Evolutionary conservation across 2,888 invertebrate genomes (phyloP).

Genomic region (Ectobius pallidus): DNA sequence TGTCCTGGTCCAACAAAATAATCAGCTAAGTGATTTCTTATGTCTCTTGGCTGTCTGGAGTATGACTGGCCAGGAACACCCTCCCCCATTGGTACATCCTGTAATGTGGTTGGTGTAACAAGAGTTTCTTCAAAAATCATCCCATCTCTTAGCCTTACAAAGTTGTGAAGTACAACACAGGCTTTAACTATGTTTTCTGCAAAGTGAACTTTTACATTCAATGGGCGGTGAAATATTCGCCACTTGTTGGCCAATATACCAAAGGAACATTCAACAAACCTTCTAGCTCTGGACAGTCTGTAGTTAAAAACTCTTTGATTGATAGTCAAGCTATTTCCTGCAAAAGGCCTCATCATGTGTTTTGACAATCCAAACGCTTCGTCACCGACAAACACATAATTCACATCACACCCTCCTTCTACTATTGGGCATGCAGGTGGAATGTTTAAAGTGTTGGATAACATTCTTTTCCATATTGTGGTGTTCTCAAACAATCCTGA

Average conservation of each 20-base stretch:
- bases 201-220: constrained; percentile 35
- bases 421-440: neutral
- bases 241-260: constrained; percentile 43
- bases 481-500: neutral
- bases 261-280: constrained; percentile 47
- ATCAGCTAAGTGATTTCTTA: no score
- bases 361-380: neutral
- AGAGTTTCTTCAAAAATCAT: constrained; percentile 34
- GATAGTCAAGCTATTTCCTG: constrained; percentile 39
- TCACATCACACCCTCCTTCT: neutral
- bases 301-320: constrained; percentile 45
- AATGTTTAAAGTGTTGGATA: neutral
- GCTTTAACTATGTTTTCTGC: constrained; percentile 14
- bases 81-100: no score
- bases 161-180: constrained; percentile 38
- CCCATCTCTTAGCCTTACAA: constrained; percentile 37
- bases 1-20: no score
- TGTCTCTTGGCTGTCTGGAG: no score
- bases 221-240: constrained; percentile 41
- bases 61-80: no score
- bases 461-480: no score
- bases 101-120: no score
- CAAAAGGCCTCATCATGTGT: constrained; percentile 43
- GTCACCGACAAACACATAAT: neutral
- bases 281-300: constrained; percentile 45